A percentile compares a stretch with the other conserved stretches of the same genome.
Conservation (phyloP, 2,797 vertebrate species). For the Vespertilio murinus region DNA sequence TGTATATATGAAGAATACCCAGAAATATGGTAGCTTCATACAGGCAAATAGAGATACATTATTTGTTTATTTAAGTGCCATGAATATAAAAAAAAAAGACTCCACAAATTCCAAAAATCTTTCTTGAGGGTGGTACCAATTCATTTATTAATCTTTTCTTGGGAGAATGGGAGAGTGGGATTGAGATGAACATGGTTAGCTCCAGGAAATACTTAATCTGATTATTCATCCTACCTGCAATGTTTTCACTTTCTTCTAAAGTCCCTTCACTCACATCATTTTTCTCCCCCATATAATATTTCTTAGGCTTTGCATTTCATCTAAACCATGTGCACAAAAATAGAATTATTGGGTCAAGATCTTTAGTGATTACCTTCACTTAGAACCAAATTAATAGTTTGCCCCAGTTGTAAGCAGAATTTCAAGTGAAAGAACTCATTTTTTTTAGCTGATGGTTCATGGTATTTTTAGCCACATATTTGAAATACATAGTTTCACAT, state of each 20-base stretch:
- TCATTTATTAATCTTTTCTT: background rate
- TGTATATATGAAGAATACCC: background rate
- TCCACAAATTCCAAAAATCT: background rate
- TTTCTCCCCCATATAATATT: background rate
- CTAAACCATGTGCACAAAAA: background rate
- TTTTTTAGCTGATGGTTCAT: background rate
- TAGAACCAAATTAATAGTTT: background rate
- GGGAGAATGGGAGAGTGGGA: background rate
- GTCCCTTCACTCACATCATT: background rate
- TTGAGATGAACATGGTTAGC: background rate
- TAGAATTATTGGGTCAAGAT: background rate
- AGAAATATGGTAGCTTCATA: background rate
- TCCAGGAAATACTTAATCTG: background rate
- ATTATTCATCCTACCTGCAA: background rate
- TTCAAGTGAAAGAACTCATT: background rate
- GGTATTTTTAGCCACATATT: background rate
- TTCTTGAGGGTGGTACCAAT: background rate
- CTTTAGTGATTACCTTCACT: background rate
- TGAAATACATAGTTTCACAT: background rate
- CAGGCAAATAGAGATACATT: background rate
- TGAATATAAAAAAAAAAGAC: background rate
- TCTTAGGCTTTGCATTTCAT: conserved; percentile 14
- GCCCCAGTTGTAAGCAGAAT: background rate
- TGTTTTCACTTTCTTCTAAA: background rate
- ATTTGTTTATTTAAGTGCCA: background rate